Conservation (phyloP, 2,113 vertebrate genomes). For the Ia io region DNA sequence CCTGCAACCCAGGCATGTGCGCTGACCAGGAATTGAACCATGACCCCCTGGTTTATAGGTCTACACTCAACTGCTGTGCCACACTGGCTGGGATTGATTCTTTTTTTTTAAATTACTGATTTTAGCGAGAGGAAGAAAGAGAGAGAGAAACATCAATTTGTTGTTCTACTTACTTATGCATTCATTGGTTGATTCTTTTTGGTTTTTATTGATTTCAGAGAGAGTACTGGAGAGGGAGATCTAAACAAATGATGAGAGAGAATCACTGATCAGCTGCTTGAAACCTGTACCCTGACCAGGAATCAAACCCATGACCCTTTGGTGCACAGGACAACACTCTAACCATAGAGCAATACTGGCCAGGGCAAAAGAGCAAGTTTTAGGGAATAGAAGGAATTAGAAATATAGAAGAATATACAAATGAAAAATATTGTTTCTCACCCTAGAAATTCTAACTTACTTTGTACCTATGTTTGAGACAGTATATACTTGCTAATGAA, state of each 20-base stretch:
- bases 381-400: neutral
- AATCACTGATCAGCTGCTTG: no score
- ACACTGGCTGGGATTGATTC: neutral
- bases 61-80: no score
- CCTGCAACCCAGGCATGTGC: no score
- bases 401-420: neutral
- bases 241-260: no score
- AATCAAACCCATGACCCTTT: no score
- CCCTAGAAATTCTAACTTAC: conserved; percentile 19
- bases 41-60: no score
- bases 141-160: neutral
- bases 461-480: neutral
- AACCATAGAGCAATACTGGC: no score
- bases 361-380: neutral
- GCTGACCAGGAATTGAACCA: no score
- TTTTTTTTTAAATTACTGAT: neutral
- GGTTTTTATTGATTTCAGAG: no score
- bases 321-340: no score
- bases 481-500: neutral
- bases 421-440: neutral
- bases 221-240: no score
- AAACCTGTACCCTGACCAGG: no score
- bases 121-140: neutral
- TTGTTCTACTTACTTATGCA: neutral
- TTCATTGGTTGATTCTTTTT: neutral